phyloP scores from a whole-genome alignment of 2,888 invertebrate species.

The Sthenelais limicola region DNA sequence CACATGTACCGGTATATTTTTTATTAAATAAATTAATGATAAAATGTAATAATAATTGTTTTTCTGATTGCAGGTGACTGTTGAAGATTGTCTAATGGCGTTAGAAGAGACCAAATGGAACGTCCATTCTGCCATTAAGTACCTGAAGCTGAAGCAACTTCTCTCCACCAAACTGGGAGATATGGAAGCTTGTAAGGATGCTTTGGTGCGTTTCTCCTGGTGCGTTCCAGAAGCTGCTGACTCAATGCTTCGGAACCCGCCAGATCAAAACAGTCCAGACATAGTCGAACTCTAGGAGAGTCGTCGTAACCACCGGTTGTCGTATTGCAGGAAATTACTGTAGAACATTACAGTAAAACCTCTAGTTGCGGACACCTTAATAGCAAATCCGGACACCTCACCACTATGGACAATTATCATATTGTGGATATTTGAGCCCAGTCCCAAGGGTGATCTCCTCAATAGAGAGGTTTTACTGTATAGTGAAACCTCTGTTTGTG shows the following conservation, averaged over 20 bases:
- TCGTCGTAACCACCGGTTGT: conserved; percentile 36
- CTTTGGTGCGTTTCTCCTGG: conserved; percentile 78
- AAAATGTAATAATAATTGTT: not conserved
- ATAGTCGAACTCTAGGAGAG: conserved; percentile 57
- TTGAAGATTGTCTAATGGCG: conserved; percentile 85
- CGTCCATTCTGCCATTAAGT: conserved; percentile 89
- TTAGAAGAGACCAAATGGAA: conserved; percentile 90
- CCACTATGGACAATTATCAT: too few relatives aligned
- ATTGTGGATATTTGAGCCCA: too few relatives aligned
- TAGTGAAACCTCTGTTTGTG: too few relatives aligned
- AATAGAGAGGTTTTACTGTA: too few relatives aligned
- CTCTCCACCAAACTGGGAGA: conserved; percentile 68
- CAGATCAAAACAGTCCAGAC: conserved; percentile 60
- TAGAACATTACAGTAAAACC: too few relatives aligned
- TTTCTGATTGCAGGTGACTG: conserved; percentile 61
- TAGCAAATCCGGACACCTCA: too few relatives aligned
- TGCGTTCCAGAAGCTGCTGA: conserved; percentile 81
- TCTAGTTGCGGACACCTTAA: too few relatives aligned
- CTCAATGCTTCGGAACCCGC: conserved; percentile 72
- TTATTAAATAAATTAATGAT: not conserved
- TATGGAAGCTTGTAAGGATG: conserved; percentile 71
- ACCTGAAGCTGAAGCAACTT: conserved; percentile 79
- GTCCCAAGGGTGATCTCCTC: too few relatives aligned
- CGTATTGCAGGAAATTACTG: not conserved
- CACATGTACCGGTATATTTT: too few relatives aligned